These are phyloP conservation scores for Luffia ferchaultella DNA, from an alignment of 2,888 invertebrate genomes.

Conservation along the genomic window DNA sequence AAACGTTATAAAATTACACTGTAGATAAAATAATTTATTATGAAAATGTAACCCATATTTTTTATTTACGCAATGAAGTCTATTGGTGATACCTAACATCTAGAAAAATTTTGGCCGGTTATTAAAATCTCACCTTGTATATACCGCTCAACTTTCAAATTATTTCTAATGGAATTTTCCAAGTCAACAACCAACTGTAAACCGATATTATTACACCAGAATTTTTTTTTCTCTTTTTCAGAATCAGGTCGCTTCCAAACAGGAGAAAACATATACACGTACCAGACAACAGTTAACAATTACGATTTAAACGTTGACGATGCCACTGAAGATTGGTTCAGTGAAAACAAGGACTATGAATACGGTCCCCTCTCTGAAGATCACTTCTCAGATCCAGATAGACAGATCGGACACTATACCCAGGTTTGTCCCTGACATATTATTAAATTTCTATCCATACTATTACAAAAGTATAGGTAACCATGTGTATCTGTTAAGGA, in stretches of 20 bases:
- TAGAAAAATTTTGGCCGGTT: too few species aligned
- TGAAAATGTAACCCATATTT: too few species aligned
- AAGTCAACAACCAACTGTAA: too few species aligned
- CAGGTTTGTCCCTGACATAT: conserved; percentile 32
- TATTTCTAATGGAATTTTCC: too few species aligned
- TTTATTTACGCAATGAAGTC: too few species aligned
- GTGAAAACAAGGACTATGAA: conserved; percentile 32
- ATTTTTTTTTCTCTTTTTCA: too few species aligned
- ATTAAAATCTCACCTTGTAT: too few species aligned
- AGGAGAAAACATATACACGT: conserved; percentile 44
- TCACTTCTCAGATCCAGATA: conserved; percentile 23
- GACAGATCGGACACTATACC: conserved; percentile 44
- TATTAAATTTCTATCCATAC: conserved; percentile 1
- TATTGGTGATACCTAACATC: too few species aligned
- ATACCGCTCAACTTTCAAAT: too few species aligned
- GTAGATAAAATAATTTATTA: too few species aligned
- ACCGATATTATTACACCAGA: too few species aligned
- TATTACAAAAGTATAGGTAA: conserved; percentile 1
- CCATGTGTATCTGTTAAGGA: background rate
- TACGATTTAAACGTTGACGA: conserved; percentile 23
- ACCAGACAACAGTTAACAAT: conserved; percentile 22
- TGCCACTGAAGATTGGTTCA: conserved; percentile 33
- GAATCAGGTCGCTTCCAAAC: conserved; percentile 35
- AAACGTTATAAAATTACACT: too few species aligned
- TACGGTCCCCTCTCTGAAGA: conserved; percentile 23